Conservation (phyloP, 2,797 vertebrate species). For the Myripristis murdjan region DNA sequence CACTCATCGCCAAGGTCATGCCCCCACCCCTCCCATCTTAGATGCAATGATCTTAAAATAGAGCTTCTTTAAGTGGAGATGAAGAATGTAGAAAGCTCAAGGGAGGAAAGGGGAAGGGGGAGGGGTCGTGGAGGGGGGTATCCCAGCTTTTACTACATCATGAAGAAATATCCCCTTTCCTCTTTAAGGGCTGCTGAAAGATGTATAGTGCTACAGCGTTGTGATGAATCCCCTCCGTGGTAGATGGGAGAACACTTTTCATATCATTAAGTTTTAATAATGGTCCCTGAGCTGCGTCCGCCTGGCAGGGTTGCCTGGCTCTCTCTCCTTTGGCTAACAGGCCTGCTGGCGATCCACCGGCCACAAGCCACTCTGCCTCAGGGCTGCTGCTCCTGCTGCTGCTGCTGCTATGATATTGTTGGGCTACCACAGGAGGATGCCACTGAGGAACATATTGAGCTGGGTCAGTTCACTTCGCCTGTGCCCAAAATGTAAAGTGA, state of each 20-base stretch:
- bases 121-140: constrained; percentile 23
- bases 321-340: constrained; percentile 73
- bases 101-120: constrained; percentile 42
- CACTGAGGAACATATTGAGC: not conserved
- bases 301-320: constrained; percentile 52
- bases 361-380: not conserved
- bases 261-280: constrained; percentile 85
- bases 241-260: constrained; percentile 75
- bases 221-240: constrained; percentile 73
- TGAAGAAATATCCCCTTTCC: constrained; percentile 67
- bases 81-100: constrained; percentile 66
- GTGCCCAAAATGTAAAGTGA: not conserved
- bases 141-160: constrained; percentile 55
- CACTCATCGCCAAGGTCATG: constrained; percentile 54
- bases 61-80: constrained; percentile 68
- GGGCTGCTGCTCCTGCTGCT: constrained; percentile 8
- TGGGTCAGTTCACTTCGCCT: not conserved
- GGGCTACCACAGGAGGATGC: not conserved
- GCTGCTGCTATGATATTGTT: too few relatives aligned
- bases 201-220: constrained; percentile 69
- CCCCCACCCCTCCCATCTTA: constrained; percentile 14
- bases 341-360: constrained; percentile 38
- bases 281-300: constrained; percentile 68
- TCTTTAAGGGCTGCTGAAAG: constrained; percentile 72
- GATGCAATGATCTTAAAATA: constrained; percentile 65